These are phyloP conservation scores for Lethocerus indicus DNA, from an alignment of 1,140 invertebrate species.

Conservation along the genomic window DNA sequence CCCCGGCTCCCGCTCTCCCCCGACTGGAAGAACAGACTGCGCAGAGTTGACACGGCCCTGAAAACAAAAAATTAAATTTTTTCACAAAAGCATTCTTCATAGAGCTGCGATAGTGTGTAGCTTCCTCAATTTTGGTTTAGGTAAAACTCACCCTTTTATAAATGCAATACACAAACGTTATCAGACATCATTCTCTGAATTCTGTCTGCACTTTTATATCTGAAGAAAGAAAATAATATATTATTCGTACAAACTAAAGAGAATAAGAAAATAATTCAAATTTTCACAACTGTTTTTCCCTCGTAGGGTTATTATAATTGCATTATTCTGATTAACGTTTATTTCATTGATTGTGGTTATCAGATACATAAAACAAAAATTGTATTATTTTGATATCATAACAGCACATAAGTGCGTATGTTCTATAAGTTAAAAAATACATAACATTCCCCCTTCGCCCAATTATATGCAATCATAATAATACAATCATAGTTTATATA, in stretches of 20 bases:
- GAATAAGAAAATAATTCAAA: neutral
- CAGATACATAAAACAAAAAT: too few species aligned
- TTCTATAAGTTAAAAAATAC: too few species aligned
- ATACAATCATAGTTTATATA: too few species aligned
- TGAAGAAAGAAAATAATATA: neutral
- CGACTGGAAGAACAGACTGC: slow-evolving; percentile 17
- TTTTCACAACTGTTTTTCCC: neutral
- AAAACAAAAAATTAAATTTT: slow-evolving; percentile 2
- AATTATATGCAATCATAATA: too few species aligned
- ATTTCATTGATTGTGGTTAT: too few species aligned
- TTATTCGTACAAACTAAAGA: neutral
- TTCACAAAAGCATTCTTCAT: slow-evolving; percentile 1
- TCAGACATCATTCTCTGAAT: neutral
- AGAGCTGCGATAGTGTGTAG: neutral
- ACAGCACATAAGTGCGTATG: too few species aligned
- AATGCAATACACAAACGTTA: neutral
- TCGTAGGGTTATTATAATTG: too few species aligned
- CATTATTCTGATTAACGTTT: too few species aligned
- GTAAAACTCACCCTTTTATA: neutral
- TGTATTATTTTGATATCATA: too few species aligned
- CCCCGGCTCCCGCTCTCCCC: slow-evolving; percentile 2
- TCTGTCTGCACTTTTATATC: neutral
- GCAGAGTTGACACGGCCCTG: slow-evolving; percentile 11
- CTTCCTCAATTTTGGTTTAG: neutral
- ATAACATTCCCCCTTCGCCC: too few species aligned